Conservation (phyloP, 2,113 vertebrate genomes). For the Trichechus manatus region DNA sequence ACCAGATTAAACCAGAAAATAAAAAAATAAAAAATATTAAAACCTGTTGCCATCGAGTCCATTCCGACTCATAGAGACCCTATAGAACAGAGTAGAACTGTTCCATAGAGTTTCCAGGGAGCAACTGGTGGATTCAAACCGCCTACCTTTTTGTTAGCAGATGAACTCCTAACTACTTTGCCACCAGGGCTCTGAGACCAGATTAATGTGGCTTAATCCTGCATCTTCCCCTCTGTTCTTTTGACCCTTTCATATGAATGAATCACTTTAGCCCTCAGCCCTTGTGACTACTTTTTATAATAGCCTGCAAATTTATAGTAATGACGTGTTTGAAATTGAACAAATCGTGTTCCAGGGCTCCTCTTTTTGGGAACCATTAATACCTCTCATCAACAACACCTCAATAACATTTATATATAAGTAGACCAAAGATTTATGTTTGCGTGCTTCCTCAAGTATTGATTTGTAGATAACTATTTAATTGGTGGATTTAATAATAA, state of each 20-base stretch:
- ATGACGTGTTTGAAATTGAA: slow-evolving; percentile 68
- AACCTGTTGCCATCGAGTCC: too few relatives aligned
- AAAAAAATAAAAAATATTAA: too few relatives aligned
- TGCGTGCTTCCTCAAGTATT: background rate
- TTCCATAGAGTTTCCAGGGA: too few relatives aligned
- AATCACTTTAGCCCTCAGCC: slow-evolving; percentile 63
- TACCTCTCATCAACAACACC: slow-evolving; percentile 54
- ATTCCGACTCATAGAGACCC: too few relatives aligned
- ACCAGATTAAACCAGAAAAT: slow-evolving; percentile 35
- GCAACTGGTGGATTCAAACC: too few relatives aligned
- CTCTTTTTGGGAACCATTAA: slow-evolving; percentile 66
- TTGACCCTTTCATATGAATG: slow-evolving; percentile 71
- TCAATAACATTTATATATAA: slow-evolving; percentile 58
- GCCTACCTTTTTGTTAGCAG: too few relatives aligned
- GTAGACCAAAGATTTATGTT: slow-evolving; percentile 55
- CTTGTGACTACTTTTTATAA: slow-evolving; percentile 69
- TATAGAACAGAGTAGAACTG: too few relatives aligned
- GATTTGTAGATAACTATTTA: slow-evolving; percentile 52
- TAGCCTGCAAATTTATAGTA: slow-evolving; percentile 69
- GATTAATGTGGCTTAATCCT: slow-evolving; percentile 70
- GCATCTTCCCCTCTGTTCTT: slow-evolving; percentile 66
- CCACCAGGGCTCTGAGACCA: background rate
- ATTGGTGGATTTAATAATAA: slow-evolving; percentile 51
- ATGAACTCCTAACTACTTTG: too few relatives aligned
- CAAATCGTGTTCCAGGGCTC: slow-evolving; percentile 49